phyloP scores from a whole-genome alignment of 2,888 invertebrate genomes.

The Monopis laevigella region DNA sequence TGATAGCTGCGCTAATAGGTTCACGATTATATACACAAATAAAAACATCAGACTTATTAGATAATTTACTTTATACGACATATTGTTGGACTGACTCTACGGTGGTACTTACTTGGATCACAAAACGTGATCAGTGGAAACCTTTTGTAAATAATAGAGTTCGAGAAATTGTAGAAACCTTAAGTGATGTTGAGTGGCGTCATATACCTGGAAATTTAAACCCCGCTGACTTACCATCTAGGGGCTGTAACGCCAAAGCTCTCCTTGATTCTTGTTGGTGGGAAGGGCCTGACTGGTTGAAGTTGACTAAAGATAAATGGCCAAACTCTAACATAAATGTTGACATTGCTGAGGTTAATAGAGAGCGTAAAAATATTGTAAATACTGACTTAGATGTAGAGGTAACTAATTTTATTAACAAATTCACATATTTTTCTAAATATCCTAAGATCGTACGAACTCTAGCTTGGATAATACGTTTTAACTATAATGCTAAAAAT shows the following conservation, averaged over 20 bases:
- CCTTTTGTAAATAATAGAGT: conserved; percentile 14
- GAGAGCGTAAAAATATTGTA: not conserved
- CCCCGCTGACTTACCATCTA: conserved; percentile 13
- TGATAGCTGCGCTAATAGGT: conserved; percentile 7
- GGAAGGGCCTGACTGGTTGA: conserved; percentile 13
- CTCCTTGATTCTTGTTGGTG: conserved; percentile 10
- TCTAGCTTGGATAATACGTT: conserved; percentile 9
- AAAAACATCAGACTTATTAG: not conserved
- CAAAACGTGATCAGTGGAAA: not conserved
- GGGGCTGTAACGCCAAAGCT: conserved; percentile 9
- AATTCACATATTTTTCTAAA: conserved; percentile 9
- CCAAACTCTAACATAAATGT: not conserved
- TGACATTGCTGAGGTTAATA: not conserved
- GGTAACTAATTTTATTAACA: not conserved
- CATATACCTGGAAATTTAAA: conserved; percentile 12
- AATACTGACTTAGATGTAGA: not conserved
- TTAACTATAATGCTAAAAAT: not conserved
- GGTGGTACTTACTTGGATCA: conserved; percentile 6
- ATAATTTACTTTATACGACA: not conserved
- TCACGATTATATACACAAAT: not conserved
- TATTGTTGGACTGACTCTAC: conserved; percentile 8
- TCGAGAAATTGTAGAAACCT: conserved; percentile 8
- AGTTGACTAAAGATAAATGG: not conserved
- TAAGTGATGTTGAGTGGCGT: conserved; percentile 6
- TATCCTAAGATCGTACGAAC: conserved; percentile 12